phyloP scores from a whole-genome alignment of 2,113 vertebrate genomes.

The Eudyptes chrysolophus region DNA sequence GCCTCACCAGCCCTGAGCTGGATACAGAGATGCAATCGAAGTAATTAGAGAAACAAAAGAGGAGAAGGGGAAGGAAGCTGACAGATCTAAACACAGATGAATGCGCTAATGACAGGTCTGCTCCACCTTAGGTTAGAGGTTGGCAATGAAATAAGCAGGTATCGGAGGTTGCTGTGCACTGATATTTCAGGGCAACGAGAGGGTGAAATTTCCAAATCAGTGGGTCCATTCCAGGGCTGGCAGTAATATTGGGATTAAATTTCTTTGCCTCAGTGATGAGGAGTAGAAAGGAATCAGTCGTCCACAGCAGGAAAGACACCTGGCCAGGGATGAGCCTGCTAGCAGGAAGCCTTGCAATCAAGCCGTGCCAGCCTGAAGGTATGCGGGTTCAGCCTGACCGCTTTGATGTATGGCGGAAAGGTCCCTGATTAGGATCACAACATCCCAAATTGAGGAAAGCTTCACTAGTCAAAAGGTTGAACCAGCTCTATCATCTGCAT shows the following conservation, averaged over 20 bases:
- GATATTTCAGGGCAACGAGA: not conserved
- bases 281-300: constrained; percentile 55
- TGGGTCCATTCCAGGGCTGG: constrained; percentile 35
- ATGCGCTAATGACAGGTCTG: constrained; percentile 43
- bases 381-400: not conserved
- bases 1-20: not conserved
- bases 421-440: constrained; percentile 71
- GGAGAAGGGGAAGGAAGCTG: constrained; percentile 53
- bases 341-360: constrained; percentile 58
- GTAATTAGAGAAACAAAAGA: constrained; percentile 58
- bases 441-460: constrained; percentile 65
- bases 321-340: constrained; percentile 43
- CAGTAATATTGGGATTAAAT: constrained; percentile 59
- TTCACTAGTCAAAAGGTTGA: constrained; percentile 68
- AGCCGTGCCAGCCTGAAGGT: constrained; percentile 19
- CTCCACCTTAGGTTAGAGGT: constrained; percentile 24
- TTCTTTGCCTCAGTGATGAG: constrained; percentile 43
- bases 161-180: not conserved
- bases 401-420: constrained; percentile 64
- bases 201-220: constrained; percentile 51
- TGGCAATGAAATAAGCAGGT: constrained; percentile 31
- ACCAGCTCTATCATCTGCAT: constrained; percentile 52
- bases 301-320: constrained; percentile 61
- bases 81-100: constrained; percentile 44
- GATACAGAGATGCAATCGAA: constrained; percentile 15